Base-by-base conservation (phyloP, 1,140 invertebrate genomes). In the Ceratitis capitata region DNA sequence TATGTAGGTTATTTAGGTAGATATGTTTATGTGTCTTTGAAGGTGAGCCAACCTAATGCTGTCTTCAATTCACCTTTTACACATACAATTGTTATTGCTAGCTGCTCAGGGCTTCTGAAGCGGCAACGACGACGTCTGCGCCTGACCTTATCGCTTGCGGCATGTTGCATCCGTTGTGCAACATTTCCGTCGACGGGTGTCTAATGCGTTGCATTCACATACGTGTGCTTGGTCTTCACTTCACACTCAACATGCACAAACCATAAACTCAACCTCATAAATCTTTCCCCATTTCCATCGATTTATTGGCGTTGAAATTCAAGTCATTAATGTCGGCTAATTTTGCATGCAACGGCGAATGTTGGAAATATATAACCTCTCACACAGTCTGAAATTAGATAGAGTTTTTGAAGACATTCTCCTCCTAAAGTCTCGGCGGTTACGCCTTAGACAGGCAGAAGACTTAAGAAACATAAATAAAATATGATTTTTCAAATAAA, bases 81-180 rank as follows among this genome's bases (percentile, higher is more conserved):
- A n/a, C 51, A 19, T 19, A 19, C 16, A 56, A 56, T 56, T n/a
- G n/a, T n/a, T 56, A 19, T 56, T 56, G 51, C n/a, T n/a, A n/a
- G n/a, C n/a, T 56, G 51, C 19, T 19, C 14, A 19, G 19, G 16
- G 19, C n/a, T 39, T 69, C 4, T 56, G 12, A 6, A 61, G 56
- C 56, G 56, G 39, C 29, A 12, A 23, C 32, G 35, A 12, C 16
- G 29, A 42, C 35, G 69, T 78, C 19, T 69, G 35, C 19, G 69
- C 12, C 29, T 47, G 69, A 42, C 69, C 69, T 78, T 78, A 78
- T 78, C 69, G 19, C n/a, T 39, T 78, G 69, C 35, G 69, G 69
- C 39, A 78, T 78, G 35, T 45, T 45, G 69, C 69, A 78, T 78
- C 69, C 69, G 69, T 78, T 78, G 69, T 78, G 69, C 69, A 78